Base-by-base conservation (phyloP, 2,113 vertebrate species). In the Cisticola juncidis region DNA sequence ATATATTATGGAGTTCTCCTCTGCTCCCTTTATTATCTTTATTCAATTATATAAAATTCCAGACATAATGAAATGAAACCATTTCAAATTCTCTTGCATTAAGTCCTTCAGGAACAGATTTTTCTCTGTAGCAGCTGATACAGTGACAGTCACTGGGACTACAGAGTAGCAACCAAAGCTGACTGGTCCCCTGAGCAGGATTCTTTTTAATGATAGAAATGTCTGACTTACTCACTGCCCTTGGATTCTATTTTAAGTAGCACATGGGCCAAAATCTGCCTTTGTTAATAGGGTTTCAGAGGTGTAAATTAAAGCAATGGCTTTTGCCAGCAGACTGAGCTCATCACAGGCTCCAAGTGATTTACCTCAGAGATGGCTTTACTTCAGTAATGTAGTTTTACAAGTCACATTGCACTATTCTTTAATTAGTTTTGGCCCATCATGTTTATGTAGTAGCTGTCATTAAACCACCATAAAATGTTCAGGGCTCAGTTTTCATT, bases 21-120 rank as follows among this genome's bases (percentile, higher is more conserved):
- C 56, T 91, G 57, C 86, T 95, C 76, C 62, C 66, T 74, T 96
- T 91, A 84, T 96, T 93, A 90, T 60, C 33, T 93, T 92, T 95
- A 77, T 62, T 92, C 91, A 88, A 66, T 82, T 73, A 50, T 70
- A 68, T 87, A 56, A 86, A 85, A 92, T 94, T 96, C 88, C 85
- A 89, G 53, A 81, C 36, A 36, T 73, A 78, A 88, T 95, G 91
- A 96, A 96, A 94, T n/a, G 9, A 94, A 96, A 86, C 6, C 6
- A 76, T 66, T 86, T 95, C 33, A 50, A 88, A 83, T 20, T 56
- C 12, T 78, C 35, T 81, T 17, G 2, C 36, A 71, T 20, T 69
- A 90, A 69, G 18, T 81, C 24, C 53, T 77, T 22, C 48, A 83
- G 58, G n/a, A 93, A 14, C 19, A 62, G 80, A 61, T 12, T 66